These are phyloP conservation scores for Hoplostethus mediterraneus DNA, from an alignment of 2,797 vertebrate species.

Conservation along the genomic window DNA sequence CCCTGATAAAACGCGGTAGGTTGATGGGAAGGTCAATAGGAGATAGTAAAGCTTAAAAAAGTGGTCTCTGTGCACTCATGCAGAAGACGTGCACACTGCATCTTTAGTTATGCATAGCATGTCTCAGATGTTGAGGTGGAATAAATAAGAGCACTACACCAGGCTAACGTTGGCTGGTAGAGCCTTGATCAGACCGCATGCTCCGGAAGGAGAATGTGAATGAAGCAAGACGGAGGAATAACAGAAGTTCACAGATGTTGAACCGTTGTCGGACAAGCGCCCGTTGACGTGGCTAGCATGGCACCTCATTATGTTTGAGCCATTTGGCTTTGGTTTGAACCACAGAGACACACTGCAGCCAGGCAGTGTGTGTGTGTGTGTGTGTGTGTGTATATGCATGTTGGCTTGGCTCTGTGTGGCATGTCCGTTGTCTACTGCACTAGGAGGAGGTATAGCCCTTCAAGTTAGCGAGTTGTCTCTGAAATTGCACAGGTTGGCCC, in stretches of 20 bases:
- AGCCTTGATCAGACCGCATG: slow-evolving; percentile 74
- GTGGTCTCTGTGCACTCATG: slow-evolving; percentile 67
- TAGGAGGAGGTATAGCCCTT: slow-evolving; percentile 73
- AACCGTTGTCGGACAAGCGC: slow-evolving; percentile 39
- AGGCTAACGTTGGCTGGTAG: slow-evolving; percentile 59
- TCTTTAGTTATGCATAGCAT: slow-evolving; percentile 77
- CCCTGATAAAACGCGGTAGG: slow-evolving; percentile 9
- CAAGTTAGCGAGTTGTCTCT: slow-evolving; percentile 57
- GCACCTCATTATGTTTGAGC: slow-evolving; percentile 59
- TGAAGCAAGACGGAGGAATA: slow-evolving; percentile 17
- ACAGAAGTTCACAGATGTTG: slow-evolving; percentile 40
- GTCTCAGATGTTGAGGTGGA: slow-evolving; percentile 58
- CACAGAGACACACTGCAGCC: slow-evolving; percentile 67
- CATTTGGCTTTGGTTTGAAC: slow-evolving; percentile 75
- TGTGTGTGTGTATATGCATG: slow-evolving; percentile 20
- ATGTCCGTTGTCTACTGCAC: slow-evolving; percentile 51
- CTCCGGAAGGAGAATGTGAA: slow-evolving; percentile 46
- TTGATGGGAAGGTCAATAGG: slow-evolving; percentile 35
- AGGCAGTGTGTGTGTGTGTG: slow-evolving; percentile 64
- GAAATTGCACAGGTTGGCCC: slow-evolving; percentile 71
- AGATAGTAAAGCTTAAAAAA: slow-evolving; percentile 38
- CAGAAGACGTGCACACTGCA: slow-evolving; percentile 64
- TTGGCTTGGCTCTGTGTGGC: slow-evolving; percentile 66
- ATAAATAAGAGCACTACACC: slow-evolving; percentile 39
- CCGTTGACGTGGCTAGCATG: slow-evolving; percentile 38